phyloP scores from a whole-genome alignment of 2,888 invertebrate genomes.

The Loripinus fragilis region DNA sequence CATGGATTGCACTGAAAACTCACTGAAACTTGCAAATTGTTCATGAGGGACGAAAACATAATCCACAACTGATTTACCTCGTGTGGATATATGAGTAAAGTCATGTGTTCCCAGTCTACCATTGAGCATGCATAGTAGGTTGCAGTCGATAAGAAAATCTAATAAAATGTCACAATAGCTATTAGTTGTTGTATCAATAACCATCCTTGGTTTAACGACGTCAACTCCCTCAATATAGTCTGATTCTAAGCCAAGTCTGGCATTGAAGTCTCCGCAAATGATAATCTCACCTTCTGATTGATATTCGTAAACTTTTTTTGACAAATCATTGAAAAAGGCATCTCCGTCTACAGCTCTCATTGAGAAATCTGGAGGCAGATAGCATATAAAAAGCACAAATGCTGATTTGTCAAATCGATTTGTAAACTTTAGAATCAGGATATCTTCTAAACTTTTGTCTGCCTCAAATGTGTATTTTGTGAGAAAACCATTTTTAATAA shows the following conservation, averaged over 20 bases:
- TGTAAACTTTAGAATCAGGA: conserved; percentile 18
- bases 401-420: not conserved
- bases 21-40: no score
- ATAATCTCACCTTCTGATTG: conserved; percentile 13
- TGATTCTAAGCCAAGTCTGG: conserved; percentile 17
- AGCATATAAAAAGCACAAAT: conserved; percentile 16
- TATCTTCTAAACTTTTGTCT: conserved; percentile 11
- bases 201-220: not conserved
- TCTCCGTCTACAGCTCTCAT: conserved; percentile 7
- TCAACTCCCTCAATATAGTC: conserved; percentile 26
- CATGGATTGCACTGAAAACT: no score
- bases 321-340: conserved; percentile 14
- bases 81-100: no score
- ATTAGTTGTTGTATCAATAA: conserved; percentile 6
- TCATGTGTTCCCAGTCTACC: no score
- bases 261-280: conserved; percentile 26
- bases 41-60: no score
- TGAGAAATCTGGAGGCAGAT: conserved; percentile 23
- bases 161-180: conserved; percentile 11
- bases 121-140: no score
- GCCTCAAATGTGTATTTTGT: conserved; percentile 2
- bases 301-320: conserved; percentile 25
- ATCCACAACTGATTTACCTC: no score
- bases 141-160: no score
- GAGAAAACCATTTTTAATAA: conserved; percentile 14